These are phyloP conservation scores for Orgyia antiqua DNA, from an alignment of 2,888 invertebrate genomes.

Conservation along the genomic window DNA sequence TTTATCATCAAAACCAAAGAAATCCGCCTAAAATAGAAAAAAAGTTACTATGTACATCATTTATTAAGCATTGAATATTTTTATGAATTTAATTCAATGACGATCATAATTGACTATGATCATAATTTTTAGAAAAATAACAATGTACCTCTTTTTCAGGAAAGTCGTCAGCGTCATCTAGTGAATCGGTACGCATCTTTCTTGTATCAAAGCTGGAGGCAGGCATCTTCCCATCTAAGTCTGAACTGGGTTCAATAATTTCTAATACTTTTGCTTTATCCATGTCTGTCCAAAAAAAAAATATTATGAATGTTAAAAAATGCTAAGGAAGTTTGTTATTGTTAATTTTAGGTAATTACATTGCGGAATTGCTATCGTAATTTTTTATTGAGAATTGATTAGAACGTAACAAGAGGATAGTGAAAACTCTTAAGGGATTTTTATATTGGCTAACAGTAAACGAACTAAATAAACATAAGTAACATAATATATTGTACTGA, in stretches of 20 bases:
- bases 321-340: too few species aligned
- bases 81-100: not conserved
- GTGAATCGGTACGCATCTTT: constrained; percentile 69
- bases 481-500: too few species aligned
- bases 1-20: constrained; percentile 55
- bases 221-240: constrained; percentile 54
- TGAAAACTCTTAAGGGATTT: too few species aligned
- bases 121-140: too few species aligned
- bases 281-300: constrained; percentile 47
- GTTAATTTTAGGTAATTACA: too few species aligned
- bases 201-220: constrained; percentile 63
- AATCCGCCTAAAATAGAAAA: constrained; percentile 47
- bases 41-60: not conserved
- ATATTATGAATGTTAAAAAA: too few species aligned
- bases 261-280: constrained; percentile 74
- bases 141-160: constrained; percentile 66
- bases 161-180: constrained; percentile 74
- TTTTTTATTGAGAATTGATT: too few species aligned
- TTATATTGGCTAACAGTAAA: too few species aligned
- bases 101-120: not conserved
- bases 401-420: too few species aligned
- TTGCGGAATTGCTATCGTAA: too few species aligned
- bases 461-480: too few species aligned
- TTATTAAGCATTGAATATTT: not conserved
- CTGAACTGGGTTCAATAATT: constrained; percentile 71